Evolutionary conservation across 2,113 vertebrate species (phyloP), one percentile per base, ranked within the genome.

Genomic region (Rhinoderma darwinii): DNA sequence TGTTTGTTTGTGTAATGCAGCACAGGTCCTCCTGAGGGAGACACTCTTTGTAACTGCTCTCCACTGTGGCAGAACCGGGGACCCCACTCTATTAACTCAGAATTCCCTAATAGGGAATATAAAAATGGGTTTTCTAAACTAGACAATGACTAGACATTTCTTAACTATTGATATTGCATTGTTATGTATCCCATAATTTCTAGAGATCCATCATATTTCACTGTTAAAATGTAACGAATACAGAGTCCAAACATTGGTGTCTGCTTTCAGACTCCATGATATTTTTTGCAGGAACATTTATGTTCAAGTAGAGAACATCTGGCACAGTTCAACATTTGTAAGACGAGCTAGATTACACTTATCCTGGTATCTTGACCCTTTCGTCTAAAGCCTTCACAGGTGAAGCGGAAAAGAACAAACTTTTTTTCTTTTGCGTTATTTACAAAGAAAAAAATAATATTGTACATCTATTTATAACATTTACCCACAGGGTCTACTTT

Each of bases 231-330:
- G 43, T 59, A 59, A 2, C 41, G 54, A 66, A 82, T 18, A 12
- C 22, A 59, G 59, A 81, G 37, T 11, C 20, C 17, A 76, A 44
- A 44, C 37, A 84, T 72, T 41, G 76, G 70, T 39, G 51, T 25
- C 72, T 37, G 17, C n/a, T 43, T 76, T 84, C 51, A 41, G n/a
- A 5, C 54, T 63, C 41, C 50, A 9, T 30, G 39, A 84, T 84
- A 72, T 76, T 61, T 76, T 75, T n/a, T 63, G 51, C 44, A 68
- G 74, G 83, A 39, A 80, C 75, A 50, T 86, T 86, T 86, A 86
- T 44, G 20, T 66, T 70, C 51, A 54, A 68, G 66, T 70, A 61
- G 22, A 30, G 76, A 86, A 79, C 75, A 85, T 85, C 84, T 85
- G 84, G 84, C 74, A 85, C 27, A 17, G 54, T 63, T 77, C 39